A percentile compares a stretch with the other conserved stretches of the same genome.
Conservation (phyloP, 1,140 invertebrate genomes). For the Diorhabda elongata region DNA sequence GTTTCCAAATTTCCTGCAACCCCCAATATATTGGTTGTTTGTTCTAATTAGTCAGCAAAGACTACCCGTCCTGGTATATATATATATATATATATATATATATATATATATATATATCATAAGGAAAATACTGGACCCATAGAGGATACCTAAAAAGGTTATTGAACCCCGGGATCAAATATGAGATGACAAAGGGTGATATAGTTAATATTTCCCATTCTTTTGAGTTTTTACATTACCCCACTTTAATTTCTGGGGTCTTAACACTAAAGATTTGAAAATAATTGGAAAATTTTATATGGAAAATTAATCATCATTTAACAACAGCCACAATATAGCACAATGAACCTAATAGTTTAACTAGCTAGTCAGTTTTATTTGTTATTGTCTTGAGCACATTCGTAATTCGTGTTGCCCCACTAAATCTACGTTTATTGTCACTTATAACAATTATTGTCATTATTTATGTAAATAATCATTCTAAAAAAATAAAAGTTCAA, state of each 20-base stretch:
- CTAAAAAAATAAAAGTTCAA: neutral
- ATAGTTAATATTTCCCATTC: neutral
- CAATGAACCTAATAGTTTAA: constrained; percentile 11
- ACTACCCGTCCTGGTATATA: no score
- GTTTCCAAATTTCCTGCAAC: no score
- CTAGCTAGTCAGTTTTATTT: neutral
- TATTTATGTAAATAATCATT: neutral
- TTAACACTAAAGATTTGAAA: neutral
- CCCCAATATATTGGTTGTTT: no score
- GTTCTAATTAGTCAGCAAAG: no score
- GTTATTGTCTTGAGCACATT: neutral
- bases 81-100: no score
- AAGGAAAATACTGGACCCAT: no score
- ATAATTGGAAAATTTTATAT: constrained; percentile 7
- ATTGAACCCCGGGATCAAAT: neutral
- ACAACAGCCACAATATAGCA: constrained; percentile 21
- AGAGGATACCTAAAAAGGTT: neutral
- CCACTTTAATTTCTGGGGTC: neutral
- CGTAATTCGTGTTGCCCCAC: neutral
- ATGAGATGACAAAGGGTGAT: neutral
- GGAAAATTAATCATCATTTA: constrained; percentile 13
- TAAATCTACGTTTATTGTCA: neutral
- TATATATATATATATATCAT: no score
- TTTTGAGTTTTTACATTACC: neutral
- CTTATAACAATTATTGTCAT: neutral